Percentiles rank a stretch among this genome's conserved stretches.
phyloP scores from a whole-genome alignment of 2,113 vertebrate genomes.

The Upupa epops region DNA sequence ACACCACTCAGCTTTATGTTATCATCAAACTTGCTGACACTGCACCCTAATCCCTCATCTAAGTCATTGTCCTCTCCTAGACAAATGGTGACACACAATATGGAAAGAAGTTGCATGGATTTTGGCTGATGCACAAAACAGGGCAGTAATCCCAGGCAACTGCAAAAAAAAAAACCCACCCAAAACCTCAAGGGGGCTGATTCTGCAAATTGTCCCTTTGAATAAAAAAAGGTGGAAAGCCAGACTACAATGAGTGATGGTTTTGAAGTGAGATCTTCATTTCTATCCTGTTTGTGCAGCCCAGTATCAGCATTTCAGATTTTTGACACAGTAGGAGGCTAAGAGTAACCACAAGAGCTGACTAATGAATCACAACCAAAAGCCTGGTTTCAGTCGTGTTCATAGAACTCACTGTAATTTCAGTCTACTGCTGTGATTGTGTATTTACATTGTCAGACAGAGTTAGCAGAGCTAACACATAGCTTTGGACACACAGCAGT shows the following conservation, averaged over 20 bases:
- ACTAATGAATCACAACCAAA: neutral
- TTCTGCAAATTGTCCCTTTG: neutral
- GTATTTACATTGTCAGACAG: neutral
- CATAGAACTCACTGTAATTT: neutral
- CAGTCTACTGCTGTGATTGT: neutral
- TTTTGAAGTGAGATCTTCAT: neutral
- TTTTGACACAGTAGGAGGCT: neutral
- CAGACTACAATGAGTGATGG: neutral
- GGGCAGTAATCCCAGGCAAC: neutral
- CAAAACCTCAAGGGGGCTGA: neutral
- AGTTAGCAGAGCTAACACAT: neutral
- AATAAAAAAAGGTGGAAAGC: neutral
- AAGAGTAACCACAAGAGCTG: neutral
- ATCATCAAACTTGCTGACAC: too few relatives aligned
- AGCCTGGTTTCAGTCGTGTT: neutral
- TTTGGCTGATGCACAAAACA: neutral
- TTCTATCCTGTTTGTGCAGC: neutral
- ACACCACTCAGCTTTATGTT: too few relatives aligned
- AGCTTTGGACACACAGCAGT: neutral
- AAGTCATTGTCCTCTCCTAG: neutral
- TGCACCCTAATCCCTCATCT: too few relatives aligned
- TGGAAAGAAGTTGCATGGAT: neutral
- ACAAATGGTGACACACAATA: fast-evolving
- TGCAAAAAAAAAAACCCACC: neutral
- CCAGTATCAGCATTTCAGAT: neutral